Evolutionary conservation across 2,113 vertebrate genomes (phyloP).

Genomic region (Eubucco bourcierii): DNA sequence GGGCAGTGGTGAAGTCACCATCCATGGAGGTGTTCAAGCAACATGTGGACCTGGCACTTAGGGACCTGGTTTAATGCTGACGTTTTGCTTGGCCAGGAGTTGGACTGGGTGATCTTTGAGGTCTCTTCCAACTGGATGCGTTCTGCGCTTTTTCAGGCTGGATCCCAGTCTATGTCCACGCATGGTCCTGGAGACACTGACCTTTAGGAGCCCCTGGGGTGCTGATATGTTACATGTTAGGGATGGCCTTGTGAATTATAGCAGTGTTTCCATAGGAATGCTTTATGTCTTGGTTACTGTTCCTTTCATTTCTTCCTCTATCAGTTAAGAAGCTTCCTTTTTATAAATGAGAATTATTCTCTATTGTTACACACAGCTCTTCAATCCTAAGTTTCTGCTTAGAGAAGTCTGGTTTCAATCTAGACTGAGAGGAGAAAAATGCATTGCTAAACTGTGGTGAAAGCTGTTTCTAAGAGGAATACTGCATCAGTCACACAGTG

Average conservation of each 20-base stretch:
- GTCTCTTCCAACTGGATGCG: no score
- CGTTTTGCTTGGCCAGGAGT: no score
- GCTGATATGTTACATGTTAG: neutral
- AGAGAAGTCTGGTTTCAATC: neutral
- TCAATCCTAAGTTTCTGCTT: neutral
- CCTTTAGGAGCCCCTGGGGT: neutral
- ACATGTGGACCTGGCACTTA: no score
- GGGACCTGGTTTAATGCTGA: no score
- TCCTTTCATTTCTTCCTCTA: neutral
- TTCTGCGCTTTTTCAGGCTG: neutral
- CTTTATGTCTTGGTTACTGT: neutral
- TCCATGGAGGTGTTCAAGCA: no score
- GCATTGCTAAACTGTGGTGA: neutral
- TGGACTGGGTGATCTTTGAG: no score
- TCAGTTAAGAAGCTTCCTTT: neutral
- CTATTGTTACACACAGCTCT: neutral
- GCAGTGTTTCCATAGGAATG: neutral
- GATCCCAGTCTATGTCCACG: neutral
- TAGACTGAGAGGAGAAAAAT: neutral
- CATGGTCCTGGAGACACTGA: neutral
- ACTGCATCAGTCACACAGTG: neutral
- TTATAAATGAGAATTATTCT: neutral
- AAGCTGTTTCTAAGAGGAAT: neutral
- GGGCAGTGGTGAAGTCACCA: no score
- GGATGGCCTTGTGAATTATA: neutral